Conservation (phyloP, 2,888 invertebrate species). For the Polyommatus iphigenia region DNA sequence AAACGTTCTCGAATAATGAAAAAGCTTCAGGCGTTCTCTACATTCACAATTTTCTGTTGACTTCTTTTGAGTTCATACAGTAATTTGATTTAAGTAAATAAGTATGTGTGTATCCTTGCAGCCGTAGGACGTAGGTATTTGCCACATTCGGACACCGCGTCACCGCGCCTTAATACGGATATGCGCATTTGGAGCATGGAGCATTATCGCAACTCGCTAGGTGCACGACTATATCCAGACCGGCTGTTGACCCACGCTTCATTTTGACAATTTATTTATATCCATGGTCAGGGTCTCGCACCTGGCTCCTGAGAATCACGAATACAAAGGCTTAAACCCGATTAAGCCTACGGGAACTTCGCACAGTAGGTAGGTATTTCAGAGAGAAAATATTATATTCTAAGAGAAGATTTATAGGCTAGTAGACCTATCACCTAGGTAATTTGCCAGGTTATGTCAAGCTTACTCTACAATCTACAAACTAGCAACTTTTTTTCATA, state of each 20-base stretch:
- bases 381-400: too few species aligned
- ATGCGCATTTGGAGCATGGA: slow-evolving; percentile 59
- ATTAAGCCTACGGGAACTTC: too few species aligned
- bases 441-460: too few species aligned
- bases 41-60: not conserved
- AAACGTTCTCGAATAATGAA: not conserved
- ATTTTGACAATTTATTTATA: slow-evolving; percentile 33
- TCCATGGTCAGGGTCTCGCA: slow-evolving; percentile 38
- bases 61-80: not conserved
- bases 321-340: too few species aligned
- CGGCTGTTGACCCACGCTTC: slow-evolving; percentile 44
- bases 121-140: not conserved
- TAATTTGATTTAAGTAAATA: not conserved
- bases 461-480: too few species aligned
- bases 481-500: too few species aligned
- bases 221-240: slow-evolving; percentile 57
- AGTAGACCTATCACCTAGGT: too few species aligned
- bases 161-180: slow-evolving; percentile 58
- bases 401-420: too few species aligned
- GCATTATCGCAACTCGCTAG: slow-evolving; percentile 52
- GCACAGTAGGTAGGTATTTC: too few species aligned
- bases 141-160: slow-evolving; percentile 7
- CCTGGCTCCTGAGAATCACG: slow-evolving; percentile 18
- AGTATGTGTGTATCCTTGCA: not conserved
- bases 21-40: not conserved